Evolutionary conservation across 2,797 vertebrate species (phyloP).

Genomic region (Trichosurus vulpecula): DNA sequence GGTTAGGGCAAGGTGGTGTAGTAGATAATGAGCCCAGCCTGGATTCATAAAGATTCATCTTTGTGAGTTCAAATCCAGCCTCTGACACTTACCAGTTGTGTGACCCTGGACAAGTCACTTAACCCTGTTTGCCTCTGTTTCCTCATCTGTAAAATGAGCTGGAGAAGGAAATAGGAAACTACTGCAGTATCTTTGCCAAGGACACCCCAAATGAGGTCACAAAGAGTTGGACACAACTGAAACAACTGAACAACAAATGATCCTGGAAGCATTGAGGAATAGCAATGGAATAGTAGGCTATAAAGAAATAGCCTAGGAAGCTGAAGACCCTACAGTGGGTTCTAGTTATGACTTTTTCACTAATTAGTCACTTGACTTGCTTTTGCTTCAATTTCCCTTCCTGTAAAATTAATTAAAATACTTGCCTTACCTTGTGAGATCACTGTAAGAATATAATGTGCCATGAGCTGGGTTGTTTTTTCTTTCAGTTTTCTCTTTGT

Average conservation of each 20-base stretch:
- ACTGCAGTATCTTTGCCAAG: not conserved
- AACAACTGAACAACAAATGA: not conserved
- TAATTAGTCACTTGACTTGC: slow-evolving; percentile 6
- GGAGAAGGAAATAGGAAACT: not conserved
- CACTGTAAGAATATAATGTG: not conserved
- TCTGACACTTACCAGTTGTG: not conserved
- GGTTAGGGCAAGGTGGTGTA: not conserved
- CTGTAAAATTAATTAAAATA: not conserved
- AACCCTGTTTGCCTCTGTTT: not conserved
- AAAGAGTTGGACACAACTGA: not conserved
- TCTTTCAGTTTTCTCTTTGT: not conserved
- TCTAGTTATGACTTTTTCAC: not conserved
- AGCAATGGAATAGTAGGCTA: not conserved
- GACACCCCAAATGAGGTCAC: not conserved
- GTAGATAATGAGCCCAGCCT: not conserved
- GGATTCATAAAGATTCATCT: not conserved
- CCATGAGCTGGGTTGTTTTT: not conserved
- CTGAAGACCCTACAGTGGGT: not conserved
- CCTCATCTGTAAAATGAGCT: not conserved
- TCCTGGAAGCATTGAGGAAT: not conserved
- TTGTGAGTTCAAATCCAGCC: not conserved
- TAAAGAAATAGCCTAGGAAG: not conserved
- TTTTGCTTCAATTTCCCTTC: not conserved
- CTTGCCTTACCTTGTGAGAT: not conserved
- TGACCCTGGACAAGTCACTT: not conserved